A percentile compares a stretch with the other conserved stretches of the same genome.
Conservation (phyloP, 2,113 vertebrate species). For the Raja brachyura region DNA sequence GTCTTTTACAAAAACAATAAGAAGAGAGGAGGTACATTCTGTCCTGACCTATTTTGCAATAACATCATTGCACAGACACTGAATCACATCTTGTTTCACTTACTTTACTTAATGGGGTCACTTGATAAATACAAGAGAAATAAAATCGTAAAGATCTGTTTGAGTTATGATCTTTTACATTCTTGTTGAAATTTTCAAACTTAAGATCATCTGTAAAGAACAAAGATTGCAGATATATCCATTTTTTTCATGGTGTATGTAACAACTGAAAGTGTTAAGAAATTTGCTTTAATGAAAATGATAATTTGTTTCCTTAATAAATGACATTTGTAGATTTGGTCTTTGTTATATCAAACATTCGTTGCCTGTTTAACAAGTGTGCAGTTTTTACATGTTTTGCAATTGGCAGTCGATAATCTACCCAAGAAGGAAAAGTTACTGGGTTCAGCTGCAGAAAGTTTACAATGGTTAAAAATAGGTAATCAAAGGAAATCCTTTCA, state of each 20-base stretch:
- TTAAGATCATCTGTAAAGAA: background rate
- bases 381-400: background rate
- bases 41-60: background rate
- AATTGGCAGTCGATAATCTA: background rate
- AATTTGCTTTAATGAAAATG: background rate
- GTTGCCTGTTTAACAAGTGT: background rate
- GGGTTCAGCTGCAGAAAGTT: background rate
- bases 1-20: background rate
- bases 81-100: constrained; percentile 27
- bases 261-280: background rate
- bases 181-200: background rate
- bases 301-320: background rate
- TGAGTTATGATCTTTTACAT: background rate
- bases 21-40: background rate
- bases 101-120: background rate
- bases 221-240: background rate
- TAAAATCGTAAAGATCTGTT: constrained; percentile 11
- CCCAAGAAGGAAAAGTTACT: background rate
- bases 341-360: background rate
- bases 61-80: background rate
- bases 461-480: background rate
- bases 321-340: background rate
- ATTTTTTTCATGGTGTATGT: background rate
- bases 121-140: background rate
- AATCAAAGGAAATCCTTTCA: background rate